phyloP scores from a whole-genome alignment of 2,797 vertebrate genomes.

The Cynopterus sphinx region DNA sequence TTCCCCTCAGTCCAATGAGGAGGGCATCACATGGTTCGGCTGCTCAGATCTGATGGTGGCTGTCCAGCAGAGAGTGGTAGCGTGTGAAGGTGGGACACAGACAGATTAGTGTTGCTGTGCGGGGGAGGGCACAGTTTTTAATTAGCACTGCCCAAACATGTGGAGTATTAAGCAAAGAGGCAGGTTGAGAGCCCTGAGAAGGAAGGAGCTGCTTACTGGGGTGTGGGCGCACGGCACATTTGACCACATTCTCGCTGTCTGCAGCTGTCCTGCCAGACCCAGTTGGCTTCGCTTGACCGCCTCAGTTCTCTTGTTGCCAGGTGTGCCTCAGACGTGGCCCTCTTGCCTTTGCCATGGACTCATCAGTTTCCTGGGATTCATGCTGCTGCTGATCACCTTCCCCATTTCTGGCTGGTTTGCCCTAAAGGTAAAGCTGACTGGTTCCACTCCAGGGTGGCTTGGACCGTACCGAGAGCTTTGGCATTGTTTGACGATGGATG shows the following conservation, averaged over 20 bases:
- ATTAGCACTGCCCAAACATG: not conserved
- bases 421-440: conserved; percentile 88
- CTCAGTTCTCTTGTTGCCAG: conserved; percentile 73
- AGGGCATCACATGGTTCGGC: not conserved
- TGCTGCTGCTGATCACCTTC: conserved; percentile 90
- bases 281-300: not conserved
- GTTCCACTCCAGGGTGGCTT: not conserved
- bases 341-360: conserved; percentile 91
- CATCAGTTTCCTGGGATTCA: conserved; percentile 89
- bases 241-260: not conserved
- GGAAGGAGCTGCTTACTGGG: not conserved
- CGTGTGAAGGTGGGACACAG: not conserved
- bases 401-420: conserved; percentile 94
- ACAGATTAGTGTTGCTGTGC: not conserved
- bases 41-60: not conserved
- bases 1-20: not conserved
- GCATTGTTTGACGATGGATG: not conserved
- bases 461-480: not conserved
- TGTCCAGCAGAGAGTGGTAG: not conserved
- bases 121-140: not conserved
- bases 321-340: conserved; percentile 88
- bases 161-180: not conserved
- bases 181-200: not conserved
- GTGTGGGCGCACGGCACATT: not conserved
- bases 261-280: not conserved